phyloP scores from a whole-genome alignment of 2,888 invertebrate genomes.

The Diabrotica balteata region DNA sequence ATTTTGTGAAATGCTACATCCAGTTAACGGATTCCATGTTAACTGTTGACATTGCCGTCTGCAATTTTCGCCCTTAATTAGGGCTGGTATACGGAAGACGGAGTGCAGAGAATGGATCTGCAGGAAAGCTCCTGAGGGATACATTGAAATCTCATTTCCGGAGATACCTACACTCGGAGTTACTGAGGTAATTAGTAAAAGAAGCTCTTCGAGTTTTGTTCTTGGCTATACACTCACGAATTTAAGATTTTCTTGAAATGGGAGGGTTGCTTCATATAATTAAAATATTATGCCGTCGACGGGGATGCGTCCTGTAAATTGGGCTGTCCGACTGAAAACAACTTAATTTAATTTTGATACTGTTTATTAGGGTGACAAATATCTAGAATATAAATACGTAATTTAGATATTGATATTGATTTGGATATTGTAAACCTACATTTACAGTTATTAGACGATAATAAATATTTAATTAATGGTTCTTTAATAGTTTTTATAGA shows the following conservation, averaged over 20 bases:
- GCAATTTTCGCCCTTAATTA: constrained; percentile 47
- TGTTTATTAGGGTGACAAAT: too few species aligned
- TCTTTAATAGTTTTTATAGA: too few species aligned
- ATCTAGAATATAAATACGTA: too few species aligned
- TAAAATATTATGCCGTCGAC: constrained; percentile 39
- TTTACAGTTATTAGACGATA: too few species aligned
- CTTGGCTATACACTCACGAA: constrained; percentile 37
- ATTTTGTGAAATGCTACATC: constrained; percentile 61
- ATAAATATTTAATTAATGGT: too few species aligned
- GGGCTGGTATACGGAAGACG: constrained; percentile 16
- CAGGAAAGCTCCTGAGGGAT: constrained; percentile 59
- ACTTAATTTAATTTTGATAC: too few species aligned
- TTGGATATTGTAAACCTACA: too few species aligned
- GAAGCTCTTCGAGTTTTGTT: constrained; percentile 38
- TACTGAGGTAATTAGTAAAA: constrained; percentile 43
- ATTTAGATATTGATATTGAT: too few species aligned
- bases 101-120: constrained; percentile 13
- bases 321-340: too few species aligned
- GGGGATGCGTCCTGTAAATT: not conserved
- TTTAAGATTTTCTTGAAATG: constrained; percentile 9
- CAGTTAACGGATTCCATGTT: constrained; percentile 61
- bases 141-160: constrained; percentile 62
- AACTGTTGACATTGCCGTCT: constrained; percentile 54
- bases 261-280: constrained; percentile 34
- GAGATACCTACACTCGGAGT: constrained; percentile 47